phyloP scores from a whole-genome alignment of 1,140 invertebrate species.

The Drosophila rufa region DNA sequence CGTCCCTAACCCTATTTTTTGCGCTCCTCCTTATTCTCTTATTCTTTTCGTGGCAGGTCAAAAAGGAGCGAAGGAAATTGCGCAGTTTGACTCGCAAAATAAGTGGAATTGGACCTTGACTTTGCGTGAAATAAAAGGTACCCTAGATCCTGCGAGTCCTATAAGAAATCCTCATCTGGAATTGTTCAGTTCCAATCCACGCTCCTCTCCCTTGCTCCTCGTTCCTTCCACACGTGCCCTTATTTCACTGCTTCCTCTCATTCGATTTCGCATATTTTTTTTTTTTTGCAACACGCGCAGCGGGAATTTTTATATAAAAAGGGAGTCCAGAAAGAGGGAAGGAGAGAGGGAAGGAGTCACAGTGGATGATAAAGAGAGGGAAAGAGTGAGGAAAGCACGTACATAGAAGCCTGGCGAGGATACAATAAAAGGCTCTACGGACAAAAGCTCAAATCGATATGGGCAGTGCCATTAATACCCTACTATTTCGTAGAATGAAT shows the following conservation, averaged over 20 bases:
- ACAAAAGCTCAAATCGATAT: neutral
- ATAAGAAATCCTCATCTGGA: slow-evolving; percentile 35
- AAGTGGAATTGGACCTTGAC: slow-evolving; percentile 65
- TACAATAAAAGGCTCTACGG: slow-evolving; percentile 37
- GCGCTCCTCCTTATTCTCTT: neutral
- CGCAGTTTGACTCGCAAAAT: slow-evolving; percentile 64
- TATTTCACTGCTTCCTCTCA: slow-evolving; percentile 55
- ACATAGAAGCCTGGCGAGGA: slow-evolving; percentile 56
- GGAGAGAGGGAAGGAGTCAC: slow-evolving; percentile 17
- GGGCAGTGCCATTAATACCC: neutral
- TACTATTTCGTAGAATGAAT: neutral
- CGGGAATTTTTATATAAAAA: slow-evolving; percentile 49
- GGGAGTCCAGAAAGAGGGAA: slow-evolving; percentile 28
- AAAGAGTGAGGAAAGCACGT: slow-evolving; percentile 21
- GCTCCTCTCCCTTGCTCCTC: neutral
- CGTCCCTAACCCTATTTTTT: slow-evolving; percentile 8
- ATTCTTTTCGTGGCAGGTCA: slow-evolving; percentile 44
- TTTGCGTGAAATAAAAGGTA: slow-evolving; percentile 47
- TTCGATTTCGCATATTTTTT: slow-evolving; percentile 40
- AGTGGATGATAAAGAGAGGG: slow-evolving; percentile 13
- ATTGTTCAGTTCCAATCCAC: slow-evolving; percentile 4
- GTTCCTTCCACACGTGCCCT: slow-evolving; percentile 73
- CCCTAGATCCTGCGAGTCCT: slow-evolving; percentile 58
- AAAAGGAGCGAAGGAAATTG: slow-evolving; percentile 51
- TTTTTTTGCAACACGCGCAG: slow-evolving; percentile 60